Evolutionary conservation across 1,140 invertebrate genomes (phyloP).

Genomic region (Hycleus cichorii): DNA sequence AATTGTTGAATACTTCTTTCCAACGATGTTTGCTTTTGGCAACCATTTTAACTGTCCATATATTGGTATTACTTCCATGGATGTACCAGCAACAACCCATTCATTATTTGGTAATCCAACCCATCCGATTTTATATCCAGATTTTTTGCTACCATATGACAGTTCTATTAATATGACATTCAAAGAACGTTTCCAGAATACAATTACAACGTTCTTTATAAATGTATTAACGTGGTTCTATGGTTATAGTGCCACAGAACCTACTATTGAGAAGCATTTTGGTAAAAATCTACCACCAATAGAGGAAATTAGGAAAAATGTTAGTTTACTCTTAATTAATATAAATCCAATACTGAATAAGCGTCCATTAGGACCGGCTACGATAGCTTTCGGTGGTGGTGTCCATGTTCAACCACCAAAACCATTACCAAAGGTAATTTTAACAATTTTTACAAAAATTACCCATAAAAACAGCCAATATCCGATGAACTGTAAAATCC

Average conservation of each 20-base stretch:
- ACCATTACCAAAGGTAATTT: constrained; percentile 27
- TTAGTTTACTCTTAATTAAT: constrained; percentile 34
- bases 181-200: constrained; percentile 32
- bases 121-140: constrained; percentile 34
- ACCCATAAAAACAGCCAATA: not conserved
- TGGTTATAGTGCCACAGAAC: constrained; percentile 22
- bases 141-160: constrained; percentile 22
- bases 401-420: constrained; percentile 40
- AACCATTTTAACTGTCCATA: constrained; percentile 35
- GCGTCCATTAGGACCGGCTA: constrained; percentile 10
- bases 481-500: not conserved
- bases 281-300: constrained; percentile 28
- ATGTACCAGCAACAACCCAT: constrained; percentile 19
- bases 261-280: constrained; percentile 29
- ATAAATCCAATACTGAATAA: constrained; percentile 28
- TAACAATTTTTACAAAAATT: not conserved
- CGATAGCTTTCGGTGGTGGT: constrained; percentile 39
- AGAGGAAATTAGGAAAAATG: constrained; percentile 23
- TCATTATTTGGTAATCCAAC: constrained; percentile 32
- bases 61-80: constrained; percentile 32
- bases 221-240: constrained; percentile 10
- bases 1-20: constrained; percentile 30
- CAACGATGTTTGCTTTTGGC: constrained; percentile 29
- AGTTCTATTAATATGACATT: constrained; percentile 15
- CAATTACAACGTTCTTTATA: constrained; percentile 25